phyloP scores from a whole-genome alignment of 1,140 invertebrate genomes.

The Arctopsyche grandis region DNA sequence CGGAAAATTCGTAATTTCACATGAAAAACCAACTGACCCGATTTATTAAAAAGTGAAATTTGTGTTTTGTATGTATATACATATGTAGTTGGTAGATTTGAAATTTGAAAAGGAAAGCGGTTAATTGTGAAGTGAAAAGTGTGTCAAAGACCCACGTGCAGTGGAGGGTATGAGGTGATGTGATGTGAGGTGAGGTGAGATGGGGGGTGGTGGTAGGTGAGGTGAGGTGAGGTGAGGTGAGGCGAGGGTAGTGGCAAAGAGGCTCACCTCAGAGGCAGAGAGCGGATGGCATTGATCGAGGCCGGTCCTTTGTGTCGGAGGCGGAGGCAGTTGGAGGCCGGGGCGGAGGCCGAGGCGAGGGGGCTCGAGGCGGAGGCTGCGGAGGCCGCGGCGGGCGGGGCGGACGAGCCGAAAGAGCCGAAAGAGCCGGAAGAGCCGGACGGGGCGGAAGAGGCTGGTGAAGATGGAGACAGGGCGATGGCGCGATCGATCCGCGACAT shows the following conservation, averaged over 20 bases:
- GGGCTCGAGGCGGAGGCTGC: not conserved
- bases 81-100: no score
- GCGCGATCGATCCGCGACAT: constrained; percentile 17
- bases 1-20: no score
- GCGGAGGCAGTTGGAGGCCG: not conserved
- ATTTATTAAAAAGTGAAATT: no score
- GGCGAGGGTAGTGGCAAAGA: not conserved
- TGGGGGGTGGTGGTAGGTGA: not conserved
- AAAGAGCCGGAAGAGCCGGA: no score
- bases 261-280: not conserved
- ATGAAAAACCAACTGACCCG: no score
- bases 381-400: not conserved
- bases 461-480: no score
- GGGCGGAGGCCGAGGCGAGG: not conserved
- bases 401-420: no score
- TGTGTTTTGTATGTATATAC: no score
- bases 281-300: constrained; percentile 10
- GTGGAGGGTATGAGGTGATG: not conserved
- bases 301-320: constrained; percentile 8
- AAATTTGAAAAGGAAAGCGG: no score
- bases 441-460: no score
- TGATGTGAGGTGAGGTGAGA: not conserved
- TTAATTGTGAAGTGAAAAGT: not conserved
- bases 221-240: not conserved
- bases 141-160: not conserved